These are phyloP conservation scores for Melipona bicolor DNA, from an alignment of 2,888 invertebrate species.

Conservation along the genomic window DNA sequence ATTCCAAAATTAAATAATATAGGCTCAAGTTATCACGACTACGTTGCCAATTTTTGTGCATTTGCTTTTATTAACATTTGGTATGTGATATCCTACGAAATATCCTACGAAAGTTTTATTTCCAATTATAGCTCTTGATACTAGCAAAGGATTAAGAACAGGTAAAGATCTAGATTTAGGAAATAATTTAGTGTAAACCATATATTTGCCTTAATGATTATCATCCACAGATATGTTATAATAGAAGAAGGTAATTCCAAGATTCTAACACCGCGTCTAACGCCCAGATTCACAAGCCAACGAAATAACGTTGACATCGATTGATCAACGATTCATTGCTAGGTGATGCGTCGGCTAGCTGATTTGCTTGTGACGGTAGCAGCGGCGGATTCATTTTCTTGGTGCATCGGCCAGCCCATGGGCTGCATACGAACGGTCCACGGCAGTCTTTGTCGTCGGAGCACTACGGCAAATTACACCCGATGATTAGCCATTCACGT, in stretches of 20 bases:
- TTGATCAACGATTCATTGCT: constrained; percentile 1
- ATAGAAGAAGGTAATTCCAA: background rate
- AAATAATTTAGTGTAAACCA: too few species aligned
- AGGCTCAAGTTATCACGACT: too few species aligned
- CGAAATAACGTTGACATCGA: background rate
- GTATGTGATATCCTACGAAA: too few species aligned
- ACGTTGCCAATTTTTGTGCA: too few species aligned
- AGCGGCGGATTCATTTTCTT: constrained; percentile 11
- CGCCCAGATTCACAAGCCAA: constrained; percentile 16
- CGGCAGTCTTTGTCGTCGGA: constrained; percentile 56
- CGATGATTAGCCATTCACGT: constrained; percentile 6
- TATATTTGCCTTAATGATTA: background rate
- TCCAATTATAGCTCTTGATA: too few species aligned
- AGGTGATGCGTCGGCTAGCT: background rate
- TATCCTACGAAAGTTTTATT: too few species aligned
- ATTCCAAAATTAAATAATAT: too few species aligned
- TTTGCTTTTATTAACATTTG: too few species aligned
- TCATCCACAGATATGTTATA: background rate
- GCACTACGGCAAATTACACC: constrained; percentile 58
- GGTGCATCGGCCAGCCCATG: constrained; percentile 64
- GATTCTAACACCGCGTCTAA: background rate
- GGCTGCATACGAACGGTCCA: constrained; percentile 56
- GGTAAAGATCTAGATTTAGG: too few species aligned
- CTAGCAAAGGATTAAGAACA: too few species aligned
- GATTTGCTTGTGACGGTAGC: background rate